Conservation (phyloP, 1,140 invertebrate species). For the Acyrthosiphon pisum region DNA sequence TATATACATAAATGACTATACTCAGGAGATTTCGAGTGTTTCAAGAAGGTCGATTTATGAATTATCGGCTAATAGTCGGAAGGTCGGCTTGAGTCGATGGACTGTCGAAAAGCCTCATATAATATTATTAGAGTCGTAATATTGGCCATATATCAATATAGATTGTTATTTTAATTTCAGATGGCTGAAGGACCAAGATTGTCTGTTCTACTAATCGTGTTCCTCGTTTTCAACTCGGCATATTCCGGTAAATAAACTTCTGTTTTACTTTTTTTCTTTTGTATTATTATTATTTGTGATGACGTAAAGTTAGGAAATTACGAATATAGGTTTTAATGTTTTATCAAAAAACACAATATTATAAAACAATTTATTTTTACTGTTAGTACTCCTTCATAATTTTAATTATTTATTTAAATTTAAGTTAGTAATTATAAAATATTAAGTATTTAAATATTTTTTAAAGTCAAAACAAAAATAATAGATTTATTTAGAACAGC, state of each 20-base stretch:
- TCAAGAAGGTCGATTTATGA: neutral
- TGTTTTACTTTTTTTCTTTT: neutral
- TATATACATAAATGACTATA: neutral
- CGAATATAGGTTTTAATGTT: neutral
- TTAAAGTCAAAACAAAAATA: neutral
- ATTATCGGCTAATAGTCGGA: neutral
- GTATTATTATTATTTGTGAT: neutral
- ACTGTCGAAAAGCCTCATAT: neutral
- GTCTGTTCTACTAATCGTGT: constrained; percentile 21
- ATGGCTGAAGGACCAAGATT: constrained; percentile 51
- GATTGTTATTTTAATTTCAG: constrained; percentile 41
- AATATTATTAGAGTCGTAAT: neutral
- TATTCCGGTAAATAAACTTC: constrained; percentile 23
- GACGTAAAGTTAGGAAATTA: neutral
- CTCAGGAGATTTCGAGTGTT: neutral
- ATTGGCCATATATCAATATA: neutral
- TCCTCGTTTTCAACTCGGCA: constrained; percentile 15
- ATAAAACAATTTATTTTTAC: neutral
- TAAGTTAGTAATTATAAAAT: neutral
- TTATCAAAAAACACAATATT: neutral
- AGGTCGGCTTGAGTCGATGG: neutral
- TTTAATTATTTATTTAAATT: neutral
- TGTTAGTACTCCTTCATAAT: neutral
- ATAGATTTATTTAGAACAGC: neutral
- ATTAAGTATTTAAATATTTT: neutral